Evolutionary conservation across 2,888 invertebrate species (phyloP).

Genomic region (Cataglyphis cursor): DNA sequence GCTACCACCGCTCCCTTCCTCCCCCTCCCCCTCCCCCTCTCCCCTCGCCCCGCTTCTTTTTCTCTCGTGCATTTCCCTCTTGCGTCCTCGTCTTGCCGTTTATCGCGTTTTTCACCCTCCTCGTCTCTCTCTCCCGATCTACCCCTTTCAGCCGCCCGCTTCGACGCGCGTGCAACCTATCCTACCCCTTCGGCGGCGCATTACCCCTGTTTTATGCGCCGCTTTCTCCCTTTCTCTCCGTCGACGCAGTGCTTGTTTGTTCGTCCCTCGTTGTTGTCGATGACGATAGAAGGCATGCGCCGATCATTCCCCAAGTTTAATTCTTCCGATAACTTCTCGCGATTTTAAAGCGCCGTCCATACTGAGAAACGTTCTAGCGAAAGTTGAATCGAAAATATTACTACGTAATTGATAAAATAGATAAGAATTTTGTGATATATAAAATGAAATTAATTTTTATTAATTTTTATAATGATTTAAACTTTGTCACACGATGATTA

Average conservation of each 20-base stretch:
- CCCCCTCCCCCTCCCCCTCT: not conserved
- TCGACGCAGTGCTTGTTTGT: constrained; percentile 45
- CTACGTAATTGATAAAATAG: not conserved
- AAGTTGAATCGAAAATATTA: not conserved
- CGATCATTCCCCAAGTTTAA: constrained; percentile 71
- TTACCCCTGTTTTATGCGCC: constrained; percentile 43
- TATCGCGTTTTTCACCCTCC: constrained; percentile 31
- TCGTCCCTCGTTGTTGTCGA: constrained; percentile 62
- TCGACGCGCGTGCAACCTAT: constrained; percentile 67
- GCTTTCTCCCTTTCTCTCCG: constrained; percentile 37
- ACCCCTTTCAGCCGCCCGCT: constrained; percentile 52
- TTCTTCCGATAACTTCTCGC: constrained; percentile 68
- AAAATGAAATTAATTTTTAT: not conserved
- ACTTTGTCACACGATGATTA: not conserved
- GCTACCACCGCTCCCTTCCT: not conserved
- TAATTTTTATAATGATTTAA: not conserved
- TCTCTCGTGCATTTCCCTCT: constrained; percentile 71
- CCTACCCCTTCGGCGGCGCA: constrained; percentile 32
- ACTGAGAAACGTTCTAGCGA: not conserved
- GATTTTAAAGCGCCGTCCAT: constrained; percentile 47
- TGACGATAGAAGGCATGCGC: constrained; percentile 75
- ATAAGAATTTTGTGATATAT: not conserved
- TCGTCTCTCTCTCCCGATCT: constrained; percentile 30
- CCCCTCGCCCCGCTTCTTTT: constrained; percentile 10
- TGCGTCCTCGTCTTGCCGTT: constrained; percentile 43